Evolutionary conservation across 1,140 invertebrate genomes (phyloP), one percentile per base, ranked within the genome.

Genomic region (Ips typographus): DNA sequence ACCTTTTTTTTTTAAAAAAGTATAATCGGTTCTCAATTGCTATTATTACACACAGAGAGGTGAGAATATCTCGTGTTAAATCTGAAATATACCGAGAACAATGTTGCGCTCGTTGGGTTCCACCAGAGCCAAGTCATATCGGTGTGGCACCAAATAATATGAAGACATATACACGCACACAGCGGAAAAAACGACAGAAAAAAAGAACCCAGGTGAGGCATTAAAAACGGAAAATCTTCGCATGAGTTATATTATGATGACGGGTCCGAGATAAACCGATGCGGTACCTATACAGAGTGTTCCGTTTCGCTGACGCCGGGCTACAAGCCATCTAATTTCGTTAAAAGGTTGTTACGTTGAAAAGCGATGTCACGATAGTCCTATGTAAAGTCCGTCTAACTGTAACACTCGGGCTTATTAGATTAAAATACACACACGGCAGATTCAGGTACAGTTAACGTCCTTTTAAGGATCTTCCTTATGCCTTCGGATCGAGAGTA

Each of bases 381-480:
- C 58, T 61, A 68, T 62, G 57, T 68, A 68, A 68, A 60, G 57
- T 60, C 66, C 39, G 59, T 61, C 66, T 68, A 68, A 68, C 66
- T 68, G 66, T 68, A 68, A 61, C 66, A 68, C 44, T 61, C 39
- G 43, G 57, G 51, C 66, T 52, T 68, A 68, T 68, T 68, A 68
- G 66, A 68, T 68, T 68, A 68, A 68, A 68, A 68, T 68, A 68
- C 57, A 68, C 66, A 68, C 51, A 53, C 40, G 53, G 64, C 53
- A 61, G 57, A 68, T 60, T 68, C 42, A 62, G 61, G 59, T 60
- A 61, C 66, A 61, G 66, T 68, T 68, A 60, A 55, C 58, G 66
- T 68, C 66, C 66, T 68, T 68, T 68, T 68, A 68, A 68, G 66
- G 66, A 61, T 53, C 47, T 68, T 68, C 55, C 57, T 53, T 68